A percentile compares a stretch with the other conserved stretches of the same genome.
These are phyloP conservation scores for Amphiura filiformis DNA, from an alignment of 35 echinoderm and acorn worm species.

Conservation along the genomic window DNA sequence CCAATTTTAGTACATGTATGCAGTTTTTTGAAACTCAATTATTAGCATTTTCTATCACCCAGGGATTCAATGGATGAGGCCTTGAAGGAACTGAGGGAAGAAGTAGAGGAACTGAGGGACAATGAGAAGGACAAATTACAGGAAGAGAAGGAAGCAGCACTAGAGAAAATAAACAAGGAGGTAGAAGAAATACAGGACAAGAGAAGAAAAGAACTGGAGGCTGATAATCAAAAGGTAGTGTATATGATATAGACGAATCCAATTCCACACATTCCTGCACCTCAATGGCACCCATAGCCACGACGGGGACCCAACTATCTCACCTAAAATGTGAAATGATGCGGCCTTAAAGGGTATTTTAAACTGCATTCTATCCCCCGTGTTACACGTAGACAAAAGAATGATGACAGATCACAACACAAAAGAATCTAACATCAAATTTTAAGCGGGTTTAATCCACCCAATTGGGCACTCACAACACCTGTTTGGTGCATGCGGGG, in stretches of 20 bases:
- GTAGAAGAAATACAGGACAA: constrained; percentile 41
- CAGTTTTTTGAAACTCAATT: too few relatives aligned
- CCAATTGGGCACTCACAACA: too few relatives aligned
- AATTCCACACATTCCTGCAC: background rate
- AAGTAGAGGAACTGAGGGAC: constrained; percentile 55
- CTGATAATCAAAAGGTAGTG: constrained; percentile 63
- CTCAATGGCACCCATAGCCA: too few relatives aligned
- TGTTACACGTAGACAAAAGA: too few relatives aligned
- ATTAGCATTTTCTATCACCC: background rate
- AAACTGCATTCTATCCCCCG: too few relatives aligned
- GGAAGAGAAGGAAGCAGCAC: constrained; percentile 59
- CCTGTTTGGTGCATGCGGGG: too few relatives aligned
- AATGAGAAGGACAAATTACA: constrained; percentile 76
- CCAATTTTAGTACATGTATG: too few relatives aligned
- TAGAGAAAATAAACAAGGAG: constrained; percentile 68
- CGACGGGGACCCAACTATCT: background rate
- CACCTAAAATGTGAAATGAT: too few relatives aligned
- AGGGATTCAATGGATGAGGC: constrained; percentile 48
- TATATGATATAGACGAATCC: background rate
- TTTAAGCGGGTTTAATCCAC: background rate
- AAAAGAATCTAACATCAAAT: background rate
- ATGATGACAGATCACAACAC: background rate
- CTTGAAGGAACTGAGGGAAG: constrained; percentile 47
- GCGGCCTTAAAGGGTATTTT: too few relatives aligned
- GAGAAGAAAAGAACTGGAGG: constrained; percentile 51